Evolutionary conservation across 2,113 vertebrate genomes (phyloP).

Genomic region (Aldabrachelys gigantea): DNA sequence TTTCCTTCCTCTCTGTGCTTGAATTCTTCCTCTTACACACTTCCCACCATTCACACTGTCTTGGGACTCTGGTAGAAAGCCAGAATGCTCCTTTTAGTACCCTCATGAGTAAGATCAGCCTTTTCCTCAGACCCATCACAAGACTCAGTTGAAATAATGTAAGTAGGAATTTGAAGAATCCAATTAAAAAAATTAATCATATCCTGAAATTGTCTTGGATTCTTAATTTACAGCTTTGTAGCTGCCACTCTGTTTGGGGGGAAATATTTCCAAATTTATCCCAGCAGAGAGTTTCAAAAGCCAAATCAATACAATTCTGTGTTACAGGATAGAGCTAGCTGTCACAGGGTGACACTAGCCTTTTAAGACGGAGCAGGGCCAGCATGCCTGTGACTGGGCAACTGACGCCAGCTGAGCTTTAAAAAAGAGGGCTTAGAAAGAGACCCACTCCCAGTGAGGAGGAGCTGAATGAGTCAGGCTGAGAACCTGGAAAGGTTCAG

Average conservation of each 20-base stretch:
- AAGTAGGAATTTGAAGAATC: background rate
- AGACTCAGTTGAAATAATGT: background rate
- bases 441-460: no score
- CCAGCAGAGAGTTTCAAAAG: rapidly evolving
- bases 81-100: background rate
- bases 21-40: background rate
- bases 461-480: no score
- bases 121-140: background rate
- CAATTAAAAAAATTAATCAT: background rate
- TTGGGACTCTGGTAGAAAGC: rapidly evolving
- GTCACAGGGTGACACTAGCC: background rate
- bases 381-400: no score
- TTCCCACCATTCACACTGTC: rapidly evolving
- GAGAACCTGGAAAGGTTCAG: no score
- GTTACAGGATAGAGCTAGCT: background rate
- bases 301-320: background rate
- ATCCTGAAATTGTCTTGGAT: background rate
- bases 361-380: background rate
- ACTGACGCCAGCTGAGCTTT: no score
- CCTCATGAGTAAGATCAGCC: rapidly evolving
- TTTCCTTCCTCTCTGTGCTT: background rate
- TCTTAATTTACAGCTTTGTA: background rate
- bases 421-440: no score
- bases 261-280: background rate
- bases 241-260: background rate